Evolutionary conservation across 37 sponge, comb jelly and placozoan genomes (phyloP).

Genomic region (Halichondria panicea): DNA sequence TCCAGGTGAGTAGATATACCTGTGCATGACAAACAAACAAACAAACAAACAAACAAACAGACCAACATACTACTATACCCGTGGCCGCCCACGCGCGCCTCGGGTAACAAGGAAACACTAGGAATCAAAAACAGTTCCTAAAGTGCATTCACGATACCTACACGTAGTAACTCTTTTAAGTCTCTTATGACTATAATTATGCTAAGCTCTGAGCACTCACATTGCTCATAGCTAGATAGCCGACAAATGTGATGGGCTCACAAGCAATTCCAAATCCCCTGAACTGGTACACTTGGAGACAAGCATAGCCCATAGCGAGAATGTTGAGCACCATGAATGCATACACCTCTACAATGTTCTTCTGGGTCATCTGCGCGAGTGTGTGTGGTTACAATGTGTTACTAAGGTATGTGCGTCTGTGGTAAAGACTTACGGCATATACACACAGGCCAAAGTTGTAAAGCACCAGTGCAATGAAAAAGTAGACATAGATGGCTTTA

Average conservation of each 20-base stretch:
- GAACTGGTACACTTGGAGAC: constrained; percentile 65
- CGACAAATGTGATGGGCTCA: constrained; percentile 40
- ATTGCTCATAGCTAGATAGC: constrained; percentile 52
- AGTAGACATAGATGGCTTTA: constrained; percentile 55
- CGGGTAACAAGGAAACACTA: too few relatives aligned
- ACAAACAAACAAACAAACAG: too few relatives aligned
- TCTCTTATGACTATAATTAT: too few relatives aligned
- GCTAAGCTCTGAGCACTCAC: constrained; percentile 19
- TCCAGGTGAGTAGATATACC: too few relatives aligned
- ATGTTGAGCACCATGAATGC: constrained; percentile 41
- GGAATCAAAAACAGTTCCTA: too few relatives aligned
- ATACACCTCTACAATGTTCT: constrained; percentile 54
- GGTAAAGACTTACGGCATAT: constrained; percentile 53
- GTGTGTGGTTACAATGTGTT: neutral
- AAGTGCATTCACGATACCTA: too few relatives aligned
- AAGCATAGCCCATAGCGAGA: constrained; percentile 37
- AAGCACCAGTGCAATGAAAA: constrained; percentile 52
- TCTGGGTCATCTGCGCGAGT: too few relatives aligned
- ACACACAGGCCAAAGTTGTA: constrained; percentile 60
- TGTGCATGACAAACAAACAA: too few relatives aligned
- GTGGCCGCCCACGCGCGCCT: too few relatives aligned
- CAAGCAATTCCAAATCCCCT: constrained; percentile 49
- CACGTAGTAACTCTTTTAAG: too few relatives aligned
- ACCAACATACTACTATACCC: too few relatives aligned
- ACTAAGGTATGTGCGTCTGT: neutral